A percentile compares a stretch with the other conserved stretches of the same genome.
These are phyloP conservation scores for Hestina assimilis DNA, from an alignment of 1,140 invertebrate species.

Conservation along the genomic window DNA sequence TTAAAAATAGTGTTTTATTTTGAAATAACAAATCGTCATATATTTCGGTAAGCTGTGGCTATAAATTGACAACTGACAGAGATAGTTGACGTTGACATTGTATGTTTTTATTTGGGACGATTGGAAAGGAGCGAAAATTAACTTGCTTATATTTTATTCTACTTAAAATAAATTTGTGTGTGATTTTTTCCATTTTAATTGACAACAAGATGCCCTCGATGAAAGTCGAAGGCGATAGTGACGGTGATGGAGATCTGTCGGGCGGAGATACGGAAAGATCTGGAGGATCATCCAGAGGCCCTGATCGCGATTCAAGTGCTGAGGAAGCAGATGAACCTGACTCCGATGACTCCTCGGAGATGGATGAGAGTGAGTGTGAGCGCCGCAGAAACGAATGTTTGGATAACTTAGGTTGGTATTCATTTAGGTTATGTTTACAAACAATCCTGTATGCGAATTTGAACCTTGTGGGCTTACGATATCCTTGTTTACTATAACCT, in stretches of 20 bases:
- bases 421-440: slow-evolving; percentile 77
- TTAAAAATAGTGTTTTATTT: too few relatives aligned
- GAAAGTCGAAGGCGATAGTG: slow-evolving; percentile 80
- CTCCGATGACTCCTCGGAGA: slow-evolving; percentile 90
- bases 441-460: slow-evolving; percentile 42
- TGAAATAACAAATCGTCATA: too few relatives aligned
- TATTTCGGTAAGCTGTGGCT: too few relatives aligned
- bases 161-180: background rate
- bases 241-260: slow-evolving; percentile 80
- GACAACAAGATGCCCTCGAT: slow-evolving; percentile 71
- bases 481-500: too few relatives aligned
- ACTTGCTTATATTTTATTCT: slow-evolving; percentile 2
- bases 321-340: slow-evolving; percentile 85
- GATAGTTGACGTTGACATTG: slow-evolving; percentile 37
- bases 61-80: too few relatives aligned
- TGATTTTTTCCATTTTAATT: background rate
- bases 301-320: slow-evolving; percentile 84
- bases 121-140: slow-evolving; percentile 39
- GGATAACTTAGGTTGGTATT: slow-evolving; percentile 84
- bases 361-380: slow-evolving; percentile 96
- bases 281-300: slow-evolving; percentile 80
- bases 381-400: slow-evolving; percentile 88
- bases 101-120: slow-evolving; percentile 30
- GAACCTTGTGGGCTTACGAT: slow-evolving; percentile 28
- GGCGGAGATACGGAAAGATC: slow-evolving; percentile 82